phyloP scores from a whole-genome alignment of 2,797 vertebrate species.

The Hydrolagus colliei region DNA sequence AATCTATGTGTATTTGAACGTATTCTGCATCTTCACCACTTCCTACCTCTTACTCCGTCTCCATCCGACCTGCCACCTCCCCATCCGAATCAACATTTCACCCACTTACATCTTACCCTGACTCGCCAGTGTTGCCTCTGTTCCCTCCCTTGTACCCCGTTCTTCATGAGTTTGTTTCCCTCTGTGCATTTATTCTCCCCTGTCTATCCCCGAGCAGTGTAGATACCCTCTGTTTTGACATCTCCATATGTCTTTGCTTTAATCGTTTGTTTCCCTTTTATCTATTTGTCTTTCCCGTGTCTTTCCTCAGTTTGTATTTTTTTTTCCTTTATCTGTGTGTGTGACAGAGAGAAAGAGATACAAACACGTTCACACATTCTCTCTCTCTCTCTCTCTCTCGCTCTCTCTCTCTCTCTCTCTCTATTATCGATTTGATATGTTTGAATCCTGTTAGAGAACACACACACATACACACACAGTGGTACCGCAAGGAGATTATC shows the following conservation, averaged over 20 bases:
- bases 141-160: background rate
- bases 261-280: background rate
- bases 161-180: background rate
- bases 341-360: background rate
- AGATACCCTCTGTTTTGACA: background rate
- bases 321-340: background rate
- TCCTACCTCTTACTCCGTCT: background rate
- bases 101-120: background rate
- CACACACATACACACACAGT: conserved; percentile 33
- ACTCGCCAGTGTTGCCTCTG: background rate
- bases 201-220: background rate
- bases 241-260: background rate
- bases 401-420: conserved; percentile 42
- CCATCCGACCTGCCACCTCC: background rate
- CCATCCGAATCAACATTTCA: background rate
- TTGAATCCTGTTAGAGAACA: conserved; percentile 55
- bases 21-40: background rate
- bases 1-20: background rate
- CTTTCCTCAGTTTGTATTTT: background rate
- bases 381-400: background rate
- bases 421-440: conserved; percentile 75
- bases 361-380: background rate
- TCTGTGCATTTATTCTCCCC: background rate
- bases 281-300: background rate
- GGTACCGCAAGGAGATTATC: conserved; percentile 58